Percentiles rank a stretch among this genome's conserved stretches.
phyloP scores from a whole-genome alignment of 2,888 invertebrate species.

The Xestia c-nigrum region DNA sequence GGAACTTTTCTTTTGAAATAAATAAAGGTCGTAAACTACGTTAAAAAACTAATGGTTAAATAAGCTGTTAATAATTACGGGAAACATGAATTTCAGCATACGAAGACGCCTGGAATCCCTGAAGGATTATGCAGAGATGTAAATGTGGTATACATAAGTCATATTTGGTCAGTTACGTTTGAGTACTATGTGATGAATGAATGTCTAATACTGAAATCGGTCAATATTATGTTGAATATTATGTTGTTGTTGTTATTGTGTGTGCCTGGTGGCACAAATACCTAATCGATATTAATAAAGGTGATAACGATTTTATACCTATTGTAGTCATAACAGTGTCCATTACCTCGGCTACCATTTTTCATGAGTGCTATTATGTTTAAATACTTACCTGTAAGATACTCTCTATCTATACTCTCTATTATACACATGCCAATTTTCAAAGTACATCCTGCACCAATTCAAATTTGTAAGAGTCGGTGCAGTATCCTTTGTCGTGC shows the following conservation, averaged over 20 bases:
- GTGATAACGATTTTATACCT: conserved; percentile 8
- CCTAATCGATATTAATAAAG: not conserved
- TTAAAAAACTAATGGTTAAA: not conserved
- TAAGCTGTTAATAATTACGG: not conserved
- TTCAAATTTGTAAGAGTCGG: not conserved
- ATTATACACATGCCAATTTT: conserved; percentile 4
- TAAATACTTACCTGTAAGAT: not conserved
- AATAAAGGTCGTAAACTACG: not conserved
- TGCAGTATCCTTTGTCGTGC: not conserved
- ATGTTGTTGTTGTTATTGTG: too few species aligned
- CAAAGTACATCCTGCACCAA: not conserved
- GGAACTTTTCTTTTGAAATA: not conserved
- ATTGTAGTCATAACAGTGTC: not conserved
- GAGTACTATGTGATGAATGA: not conserved
- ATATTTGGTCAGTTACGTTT: not conserved
- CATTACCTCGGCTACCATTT: not conserved
- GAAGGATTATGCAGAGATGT: not conserved
- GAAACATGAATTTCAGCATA: not conserved
- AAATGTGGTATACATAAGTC: too few species aligned
- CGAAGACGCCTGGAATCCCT: not conserved
- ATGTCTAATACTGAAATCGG: not conserved
- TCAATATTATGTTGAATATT: too few species aligned
- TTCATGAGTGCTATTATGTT: not conserved
- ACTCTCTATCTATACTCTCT: too few species aligned
- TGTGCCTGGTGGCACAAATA: too few species aligned